Evolutionary conservation across 2,113 vertebrate species (phyloP).

Genomic region (Corynorhinus townsendii): DNA sequence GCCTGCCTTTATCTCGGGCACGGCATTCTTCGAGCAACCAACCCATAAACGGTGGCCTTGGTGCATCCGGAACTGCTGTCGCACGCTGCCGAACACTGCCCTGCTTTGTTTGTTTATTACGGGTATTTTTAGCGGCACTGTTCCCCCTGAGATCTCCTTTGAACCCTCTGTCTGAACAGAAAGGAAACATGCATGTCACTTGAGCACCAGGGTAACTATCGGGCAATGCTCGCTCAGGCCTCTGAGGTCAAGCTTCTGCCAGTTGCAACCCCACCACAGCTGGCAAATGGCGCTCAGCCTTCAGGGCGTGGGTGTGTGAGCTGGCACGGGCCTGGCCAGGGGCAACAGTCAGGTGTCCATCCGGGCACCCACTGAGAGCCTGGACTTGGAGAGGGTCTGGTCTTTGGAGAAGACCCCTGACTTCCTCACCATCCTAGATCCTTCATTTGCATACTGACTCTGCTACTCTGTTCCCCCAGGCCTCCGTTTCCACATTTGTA

Average conservation of each 20-base stretch:
- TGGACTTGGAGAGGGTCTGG: fast-evolving
- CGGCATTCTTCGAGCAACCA: constrained; percentile 36
- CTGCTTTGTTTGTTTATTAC: not conserved
- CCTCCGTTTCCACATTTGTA: not conserved
- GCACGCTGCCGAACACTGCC: not conserved
- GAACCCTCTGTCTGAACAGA: not conserved
- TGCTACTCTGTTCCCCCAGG: fast-evolving
- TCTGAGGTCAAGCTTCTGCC: not conserved
- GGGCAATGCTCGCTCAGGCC: not conserved
- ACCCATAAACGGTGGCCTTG: constrained; percentile 53
- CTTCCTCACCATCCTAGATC: fast-evolving
- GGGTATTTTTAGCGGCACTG: constrained; percentile 31
- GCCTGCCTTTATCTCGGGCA: constrained; percentile 43
- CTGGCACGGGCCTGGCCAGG: fast-evolving
- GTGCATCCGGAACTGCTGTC: not conserved
- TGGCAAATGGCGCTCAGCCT: fast-evolving
- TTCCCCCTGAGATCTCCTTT: not conserved
- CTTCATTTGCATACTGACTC: not conserved
- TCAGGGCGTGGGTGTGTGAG: fast-evolving
- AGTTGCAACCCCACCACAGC: fast-evolving
- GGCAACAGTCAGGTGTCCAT: fast-evolving
- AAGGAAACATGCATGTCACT: not conserved
- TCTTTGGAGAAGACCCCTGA: not conserved
- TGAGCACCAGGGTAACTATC: not conserved
- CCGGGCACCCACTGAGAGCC: fast-evolving